Conservation (phyloP, 2,888 invertebrate species). For the Acanthoscelides obtectus region DNA sequence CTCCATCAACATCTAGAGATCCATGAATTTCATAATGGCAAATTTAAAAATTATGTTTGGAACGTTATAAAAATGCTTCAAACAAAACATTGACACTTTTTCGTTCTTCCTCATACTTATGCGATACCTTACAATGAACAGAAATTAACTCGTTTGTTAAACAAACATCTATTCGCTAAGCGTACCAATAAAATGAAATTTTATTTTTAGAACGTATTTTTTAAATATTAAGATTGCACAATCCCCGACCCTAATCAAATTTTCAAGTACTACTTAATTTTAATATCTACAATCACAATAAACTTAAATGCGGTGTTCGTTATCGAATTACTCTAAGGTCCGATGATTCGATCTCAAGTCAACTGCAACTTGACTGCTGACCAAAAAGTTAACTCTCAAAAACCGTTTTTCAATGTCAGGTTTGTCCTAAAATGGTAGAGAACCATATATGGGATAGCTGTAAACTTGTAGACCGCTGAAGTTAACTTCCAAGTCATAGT, state of each 20-base stretch:
- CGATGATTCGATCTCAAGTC: no score
- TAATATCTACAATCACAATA: slow-evolving; percentile 20
- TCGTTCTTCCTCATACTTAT: background rate
- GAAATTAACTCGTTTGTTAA: background rate
- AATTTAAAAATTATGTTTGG: no score
- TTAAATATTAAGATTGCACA: slow-evolving; percentile 32
- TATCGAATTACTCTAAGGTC: slow-evolving; percentile 6
- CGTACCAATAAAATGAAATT: background rate
- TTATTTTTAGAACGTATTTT: background rate
- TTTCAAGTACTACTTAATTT: slow-evolving; percentile 22
- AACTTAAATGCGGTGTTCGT: slow-evolving; percentile 8
- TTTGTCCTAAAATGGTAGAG: no score
- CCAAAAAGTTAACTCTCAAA: no score
- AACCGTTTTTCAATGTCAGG: no score
- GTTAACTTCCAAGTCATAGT: no score
- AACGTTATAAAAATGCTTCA: no score
- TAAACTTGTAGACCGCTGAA: no score
- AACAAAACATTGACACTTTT: background rate
- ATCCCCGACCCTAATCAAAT: slow-evolving; percentile 35
- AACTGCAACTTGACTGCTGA: no score
- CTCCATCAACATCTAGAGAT: background rate
- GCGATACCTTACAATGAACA: background rate
- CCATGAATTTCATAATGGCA: background rate
- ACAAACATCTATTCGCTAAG: background rate
- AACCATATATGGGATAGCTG: no score